phyloP scores from a whole-genome alignment of 1,140 invertebrate genomes.

The Brachionus asplanchnoidis region DNA sequence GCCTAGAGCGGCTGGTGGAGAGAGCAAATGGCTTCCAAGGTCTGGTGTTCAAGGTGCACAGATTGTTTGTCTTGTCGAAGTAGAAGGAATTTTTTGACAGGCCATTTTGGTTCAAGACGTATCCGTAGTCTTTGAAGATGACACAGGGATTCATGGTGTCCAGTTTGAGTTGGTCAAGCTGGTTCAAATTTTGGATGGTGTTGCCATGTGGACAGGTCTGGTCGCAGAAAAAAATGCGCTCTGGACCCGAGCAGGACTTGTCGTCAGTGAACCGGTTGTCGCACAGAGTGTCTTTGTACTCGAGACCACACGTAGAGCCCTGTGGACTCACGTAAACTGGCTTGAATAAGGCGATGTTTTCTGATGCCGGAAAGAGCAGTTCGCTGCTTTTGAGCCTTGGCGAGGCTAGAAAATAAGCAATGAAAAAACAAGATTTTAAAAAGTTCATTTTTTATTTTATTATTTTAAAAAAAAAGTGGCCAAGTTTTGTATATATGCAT shows the following conservation, averaged over 20 bases:
- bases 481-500: background rate
- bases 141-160: slow-evolving; percentile 17
- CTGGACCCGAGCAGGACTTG: background rate
- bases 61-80: slow-evolving; percentile 18
- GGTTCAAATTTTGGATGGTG: background rate
- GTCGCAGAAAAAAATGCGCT: slow-evolving; percentile 2
- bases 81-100: background rate
- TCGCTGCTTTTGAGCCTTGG: background rate
- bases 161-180: background rate
- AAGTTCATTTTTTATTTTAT: slow-evolving; percentile 7
- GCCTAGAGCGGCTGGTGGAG: background rate
- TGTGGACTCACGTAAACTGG: background rate
- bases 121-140: slow-evolving; percentile 11
- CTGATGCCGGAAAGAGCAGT: background rate
- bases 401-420: background rate
- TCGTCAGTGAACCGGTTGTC: background rate
- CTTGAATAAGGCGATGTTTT: background rate
- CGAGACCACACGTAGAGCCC: slow-evolving; percentile 11
- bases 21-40: slow-evolving; percentile 13
- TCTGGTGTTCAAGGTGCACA: background rate
- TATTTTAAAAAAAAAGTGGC: background rate
- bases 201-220: slow-evolving; percentile 26
- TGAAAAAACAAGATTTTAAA: background rate
- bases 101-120: background rate
- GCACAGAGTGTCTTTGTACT: slow-evolving; percentile 29